Percentiles rank a stretch among this genome's conserved stretches.
phyloP scores from a whole-genome alignment of 1,140 invertebrate genomes.

The Notospermus geniculatus region DNA sequence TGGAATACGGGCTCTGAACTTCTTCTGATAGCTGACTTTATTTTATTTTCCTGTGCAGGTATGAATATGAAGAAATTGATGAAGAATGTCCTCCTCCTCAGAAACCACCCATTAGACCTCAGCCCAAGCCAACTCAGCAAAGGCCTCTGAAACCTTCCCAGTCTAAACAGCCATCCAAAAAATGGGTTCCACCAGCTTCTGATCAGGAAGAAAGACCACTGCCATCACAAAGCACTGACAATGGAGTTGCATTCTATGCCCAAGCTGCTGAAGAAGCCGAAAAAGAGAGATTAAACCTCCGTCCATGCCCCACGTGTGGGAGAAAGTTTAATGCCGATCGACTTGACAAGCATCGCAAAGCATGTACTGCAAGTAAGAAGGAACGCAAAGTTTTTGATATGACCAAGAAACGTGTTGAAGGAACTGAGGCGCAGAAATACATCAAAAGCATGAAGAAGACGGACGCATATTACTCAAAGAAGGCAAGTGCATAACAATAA shows the following conservation, averaged over 20 bases:
- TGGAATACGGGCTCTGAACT: too few species aligned
- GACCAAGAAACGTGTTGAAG: slow-evolving; percentile 76
- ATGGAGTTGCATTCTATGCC: slow-evolving; percentile 24
- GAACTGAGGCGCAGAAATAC: slow-evolving; percentile 83
- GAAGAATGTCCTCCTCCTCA: too few species aligned
- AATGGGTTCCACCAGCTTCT: slow-evolving; percentile 2
- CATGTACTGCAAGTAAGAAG: slow-evolving; percentile 55
- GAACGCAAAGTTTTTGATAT: slow-evolving; percentile 81
- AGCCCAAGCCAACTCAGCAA: too few species aligned
- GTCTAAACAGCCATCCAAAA: background rate
- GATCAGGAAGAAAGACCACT: background rate
- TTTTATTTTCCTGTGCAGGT: too few species aligned
- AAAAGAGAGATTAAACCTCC: slow-evolving; percentile 27
- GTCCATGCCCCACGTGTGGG: slow-evolving; percentile 54
- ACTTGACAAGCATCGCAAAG: slow-evolving; percentile 72
- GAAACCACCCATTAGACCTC: too few species aligned
- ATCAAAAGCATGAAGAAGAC: slow-evolving; percentile 54
- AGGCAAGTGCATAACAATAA: too few species aligned
- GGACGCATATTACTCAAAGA: background rate
- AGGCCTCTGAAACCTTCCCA: too few species aligned
- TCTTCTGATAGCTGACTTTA: too few species aligned
- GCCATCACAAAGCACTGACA: background rate
- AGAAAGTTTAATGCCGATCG: slow-evolving; percentile 75
- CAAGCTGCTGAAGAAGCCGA: slow-evolving; percentile 21
- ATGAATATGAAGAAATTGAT: too few species aligned